Base-by-base conservation (phyloP, 2,797 vertebrate genomes). In the Hydrocynus forskahlii region DNA sequence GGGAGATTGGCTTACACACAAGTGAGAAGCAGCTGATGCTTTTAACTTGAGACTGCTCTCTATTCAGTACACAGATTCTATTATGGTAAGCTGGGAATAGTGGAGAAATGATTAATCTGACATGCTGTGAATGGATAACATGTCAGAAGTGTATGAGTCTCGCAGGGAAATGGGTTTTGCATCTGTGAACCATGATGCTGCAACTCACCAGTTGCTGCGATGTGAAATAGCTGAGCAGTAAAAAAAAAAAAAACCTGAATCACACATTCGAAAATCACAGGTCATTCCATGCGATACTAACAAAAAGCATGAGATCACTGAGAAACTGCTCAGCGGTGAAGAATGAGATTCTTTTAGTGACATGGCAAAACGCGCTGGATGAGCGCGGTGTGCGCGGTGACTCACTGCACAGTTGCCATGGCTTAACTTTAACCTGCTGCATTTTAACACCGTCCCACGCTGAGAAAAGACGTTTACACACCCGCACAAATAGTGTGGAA, bases 351-450 rank as follows among this genome's bases (percentile, higher is more conserved):
- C 52, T 72, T 71, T 74, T 17, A 50, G 66, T 82, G 80, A 80
- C 63, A 57, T 29, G 50, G 80, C 78, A 78, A 71, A 71, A 72
- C 59, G 29, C 0, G 48, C 63, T 71, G 82, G 80, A 85, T 17
- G 38, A 71, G 17, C 23, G 55, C 0, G 10, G 62, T n/a, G 38
- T 21, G 50, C 25, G 57, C 19, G 1, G 74, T 93, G 91, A 93
- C 82, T 93, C 89, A 92, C 29, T 68, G 80, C 75, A 77, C 54
- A 62, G 23, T n/a, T 19, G 48, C 60, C 48, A 76, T 81, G 86
- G 86, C 13, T 48, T 71, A 69, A 86, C 57, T 76, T 79, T 68
- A 60, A 79, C 75, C 45, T 60, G 16, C 50, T 82, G 43, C 48
- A 8, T 67, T 80, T 75, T 76, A 38, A 78, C 45, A 80, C 59